These are phyloP conservation scores for Enteromius afrohamiltoni DNA, from an alignment of 2,797 vertebrate genomes.

Conservation along the genomic window DNA sequence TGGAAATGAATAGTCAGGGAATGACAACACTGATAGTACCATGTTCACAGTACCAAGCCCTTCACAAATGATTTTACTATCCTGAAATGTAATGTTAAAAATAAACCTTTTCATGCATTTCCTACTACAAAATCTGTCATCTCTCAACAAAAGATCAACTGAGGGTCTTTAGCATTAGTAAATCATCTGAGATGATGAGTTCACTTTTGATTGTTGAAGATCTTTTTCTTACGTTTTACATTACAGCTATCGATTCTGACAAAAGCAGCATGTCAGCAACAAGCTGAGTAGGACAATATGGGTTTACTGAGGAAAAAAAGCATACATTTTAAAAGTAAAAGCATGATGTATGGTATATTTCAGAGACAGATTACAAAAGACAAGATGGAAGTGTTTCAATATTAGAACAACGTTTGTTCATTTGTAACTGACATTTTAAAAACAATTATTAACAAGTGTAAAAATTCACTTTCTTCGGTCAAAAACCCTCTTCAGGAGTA, in stretches of 20 bases:
- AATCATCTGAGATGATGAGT: slow-evolving; percentile 76
- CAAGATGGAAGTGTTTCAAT: neutral
- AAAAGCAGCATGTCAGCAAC: slow-evolving; percentile 77
- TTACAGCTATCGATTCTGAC: slow-evolving; percentile 76
- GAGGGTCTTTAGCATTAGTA: slow-evolving; percentile 76
- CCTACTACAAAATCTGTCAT: slow-evolving; percentile 82
- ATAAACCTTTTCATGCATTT: slow-evolving; percentile 80
- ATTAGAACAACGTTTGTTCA: neutral
- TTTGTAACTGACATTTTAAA: slow-evolving; percentile 24
- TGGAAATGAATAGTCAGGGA: neutral
- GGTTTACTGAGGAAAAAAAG: slow-evolving; percentile 51
- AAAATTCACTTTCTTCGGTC: slow-evolving; percentile 19
- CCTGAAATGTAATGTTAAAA: slow-evolving; percentile 54
- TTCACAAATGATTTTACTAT: neutral
- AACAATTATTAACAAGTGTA: slow-evolving; percentile 10
- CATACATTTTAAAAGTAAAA: slow-evolving; percentile 21
- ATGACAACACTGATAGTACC: neutral
- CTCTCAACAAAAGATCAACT: slow-evolving; percentile 70
- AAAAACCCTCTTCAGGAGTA: slow-evolving; percentile 4
- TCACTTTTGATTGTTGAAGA: slow-evolving; percentile 64
- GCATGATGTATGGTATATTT: slow-evolving; percentile 25
- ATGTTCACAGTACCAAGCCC: neutral
- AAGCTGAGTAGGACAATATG: slow-evolving; percentile 71
- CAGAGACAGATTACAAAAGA: slow-evolving; percentile 29
- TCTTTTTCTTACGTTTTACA: slow-evolving; percentile 72